These are phyloP conservation scores for Schrankia costaestrigalis DNA, from an alignment of 2,888 invertebrate genomes.

Conservation along the genomic window DNA sequence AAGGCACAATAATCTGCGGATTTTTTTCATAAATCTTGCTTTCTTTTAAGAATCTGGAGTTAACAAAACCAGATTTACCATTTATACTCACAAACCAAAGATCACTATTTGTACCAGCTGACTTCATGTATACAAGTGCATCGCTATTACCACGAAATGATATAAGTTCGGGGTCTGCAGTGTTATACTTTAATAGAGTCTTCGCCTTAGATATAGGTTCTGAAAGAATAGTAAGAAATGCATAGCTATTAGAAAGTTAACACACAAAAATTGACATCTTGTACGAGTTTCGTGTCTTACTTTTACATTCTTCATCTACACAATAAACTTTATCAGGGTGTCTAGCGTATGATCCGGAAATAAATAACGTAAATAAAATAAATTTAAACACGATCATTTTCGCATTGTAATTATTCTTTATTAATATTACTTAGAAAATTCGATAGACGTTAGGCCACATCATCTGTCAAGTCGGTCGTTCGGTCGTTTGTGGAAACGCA, in stretches of 20 bases:
- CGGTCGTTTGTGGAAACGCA: constrained; percentile 37
- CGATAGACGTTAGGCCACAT: constrained; percentile 72
- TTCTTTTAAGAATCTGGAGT: constrained; percentile 81
- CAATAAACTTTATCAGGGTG: constrained; percentile 86
- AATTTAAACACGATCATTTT: constrained; percentile 68
- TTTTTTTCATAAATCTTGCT: constrained; percentile 67
- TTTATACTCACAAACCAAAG: constrained; percentile 86
- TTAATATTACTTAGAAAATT: constrained; percentile 54
- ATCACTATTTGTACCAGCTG: constrained; percentile 81
- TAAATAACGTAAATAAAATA: constrained; percentile 63
- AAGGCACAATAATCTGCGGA: constrained; percentile 55
- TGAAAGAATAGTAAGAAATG: constrained; percentile 50
- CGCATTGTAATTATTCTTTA: constrained; percentile 59
- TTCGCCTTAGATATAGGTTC: constrained; percentile 83
- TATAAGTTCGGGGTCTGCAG: constrained; percentile 78
- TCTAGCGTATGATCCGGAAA: constrained; percentile 60
- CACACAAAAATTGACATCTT: constrained; percentile 37
- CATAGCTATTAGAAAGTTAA: constrained; percentile 39
- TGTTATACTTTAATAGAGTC: constrained; percentile 79
- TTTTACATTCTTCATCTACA: constrained; percentile 85
- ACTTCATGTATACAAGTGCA: constrained; percentile 85
- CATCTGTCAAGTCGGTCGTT: constrained; percentile 70
- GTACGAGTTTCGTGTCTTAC: constrained; percentile 64
- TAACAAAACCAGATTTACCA: constrained; percentile 85
- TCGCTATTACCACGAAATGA: constrained; percentile 81